Base-by-base conservation (phyloP, 2,797 vertebrate species). In the Lagodon rhomboides region DNA sequence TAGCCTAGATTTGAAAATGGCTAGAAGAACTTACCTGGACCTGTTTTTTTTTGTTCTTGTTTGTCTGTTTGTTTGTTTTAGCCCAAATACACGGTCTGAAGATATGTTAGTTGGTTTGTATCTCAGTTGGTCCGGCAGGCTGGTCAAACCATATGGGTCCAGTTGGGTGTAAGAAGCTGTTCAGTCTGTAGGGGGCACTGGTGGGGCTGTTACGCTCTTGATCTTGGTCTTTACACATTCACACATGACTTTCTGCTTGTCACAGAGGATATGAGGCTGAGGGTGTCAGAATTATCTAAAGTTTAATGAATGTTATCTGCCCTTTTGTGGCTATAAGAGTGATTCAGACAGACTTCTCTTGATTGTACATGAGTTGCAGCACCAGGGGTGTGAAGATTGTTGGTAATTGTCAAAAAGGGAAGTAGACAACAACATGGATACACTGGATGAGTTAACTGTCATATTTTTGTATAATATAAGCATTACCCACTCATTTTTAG, bases 1-100 rank as follows among this genome's bases (percentile, higher is more conserved):
- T 72, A 75, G 73, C 70, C 69, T 56, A 74, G 78, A 77, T 66
- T 75, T 80, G 30, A 62, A 74, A 62, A 51, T 25, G 20, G 22
- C 22, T 59, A 63, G 10, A 16, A 34, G 41, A 72, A 6, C 41
- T 77, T 46, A 81, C 6, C 27, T 54, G n/a, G 69, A n/a, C 3
- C 15, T 56, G 4, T 51, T 6, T 44, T 16, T 4, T 44, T 5
- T 12, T 16, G 3, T 13, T 16, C 5, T 5, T 77, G 25, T 72
- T 34, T 46, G 4, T 5, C 41, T 65, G 15, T 47, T 34, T 41
- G 34, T 60, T 65, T 71, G 22, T 43, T 64, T 73, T n/a, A 53
- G 16, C 6, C 1, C 18, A 25, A 34, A 20, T 2, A 12, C 25
- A 18, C 12, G 43, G 22, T 22, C 62, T 27, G 12, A 34, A 23